A percentile compares a stretch with the other conserved stretches of the same genome.
These are phyloP conservation scores for Anolis sagrei DNA, from an alignment of 2,113 vertebrate genomes.

Conservation along the genomic window DNA sequence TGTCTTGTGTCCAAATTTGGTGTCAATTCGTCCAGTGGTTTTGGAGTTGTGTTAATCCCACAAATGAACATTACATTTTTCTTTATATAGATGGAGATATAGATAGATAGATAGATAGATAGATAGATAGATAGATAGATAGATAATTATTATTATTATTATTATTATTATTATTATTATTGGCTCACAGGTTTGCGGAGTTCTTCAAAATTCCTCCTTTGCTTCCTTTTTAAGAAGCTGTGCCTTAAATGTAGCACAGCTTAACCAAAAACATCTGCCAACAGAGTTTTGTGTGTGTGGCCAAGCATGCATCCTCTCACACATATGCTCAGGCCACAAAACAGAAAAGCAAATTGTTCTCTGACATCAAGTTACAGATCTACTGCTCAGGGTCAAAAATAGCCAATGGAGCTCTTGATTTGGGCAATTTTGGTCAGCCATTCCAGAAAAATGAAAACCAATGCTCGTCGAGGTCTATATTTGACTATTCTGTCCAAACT, in stretches of 20 bases:
- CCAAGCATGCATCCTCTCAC: background rate
- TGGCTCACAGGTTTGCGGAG: background rate
- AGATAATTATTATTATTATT: too few relatives aligned
- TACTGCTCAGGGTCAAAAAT: conserved; percentile 1
- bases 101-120: too few relatives aligned
- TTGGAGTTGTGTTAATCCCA: too few relatives aligned
- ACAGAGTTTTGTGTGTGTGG: rapidly evolving
- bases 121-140: too few relatives aligned
- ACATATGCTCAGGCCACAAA: background rate
- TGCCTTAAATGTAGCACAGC: background rate
- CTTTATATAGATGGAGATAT: too few relatives aligned
- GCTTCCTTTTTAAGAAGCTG: background rate
- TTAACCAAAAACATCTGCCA: background rate
- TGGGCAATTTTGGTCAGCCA: conserved; percentile 38
- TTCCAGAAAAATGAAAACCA: background rate
- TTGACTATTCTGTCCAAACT: background rate
- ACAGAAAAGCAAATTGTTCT: rapidly evolving
- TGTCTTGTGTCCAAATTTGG: too few relatives aligned
- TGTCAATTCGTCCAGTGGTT: too few relatives aligned
- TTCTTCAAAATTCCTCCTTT: background rate
- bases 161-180: too few relatives aligned
- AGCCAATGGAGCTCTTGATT: conserved; percentile 16
- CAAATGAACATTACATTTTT: too few relatives aligned
- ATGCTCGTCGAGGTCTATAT: background rate
- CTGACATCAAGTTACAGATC: background rate